These are phyloP conservation scores for Drosophila anomelani DNA, from an alignment of 2,888 invertebrate species.

Conservation along the genomic window DNA sequence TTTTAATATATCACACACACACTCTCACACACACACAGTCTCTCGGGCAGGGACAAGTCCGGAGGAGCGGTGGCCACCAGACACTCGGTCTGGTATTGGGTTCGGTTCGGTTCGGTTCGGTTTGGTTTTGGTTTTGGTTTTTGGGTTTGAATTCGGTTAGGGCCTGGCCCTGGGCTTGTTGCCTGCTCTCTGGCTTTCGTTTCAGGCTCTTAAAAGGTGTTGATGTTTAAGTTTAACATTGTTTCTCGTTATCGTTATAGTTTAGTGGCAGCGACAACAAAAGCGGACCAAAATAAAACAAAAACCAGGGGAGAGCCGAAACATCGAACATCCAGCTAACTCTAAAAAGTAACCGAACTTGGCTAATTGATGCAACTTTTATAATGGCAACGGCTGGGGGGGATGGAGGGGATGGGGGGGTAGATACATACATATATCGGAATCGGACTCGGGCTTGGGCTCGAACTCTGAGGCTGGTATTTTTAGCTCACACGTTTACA, in stretches of 20 bases:
- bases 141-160: slow-evolving; percentile 7
- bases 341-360: slow-evolving; percentile 56
- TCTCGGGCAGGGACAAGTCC: not conserved
- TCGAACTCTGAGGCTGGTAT: slow-evolving; percentile 52
- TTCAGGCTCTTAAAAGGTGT: slow-evolving; percentile 81
- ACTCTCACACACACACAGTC: not conserved
- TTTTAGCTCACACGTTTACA: slow-evolving; percentile 77
- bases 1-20: slow-evolving; percentile 77
- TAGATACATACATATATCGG: slow-evolving; percentile 21
- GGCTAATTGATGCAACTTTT: slow-evolving; percentile 78
- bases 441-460: slow-evolving; percentile 2
- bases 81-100: slow-evolving; percentile 40
- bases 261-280: slow-evolving; percentile 80
- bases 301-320: slow-evolving; percentile 10
- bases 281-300: slow-evolving; percentile 53
- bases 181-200: slow-evolving; percentile 4
- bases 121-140: slow-evolving; percentile 9
- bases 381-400: slow-evolving; percentile 32
- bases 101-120: not conserved
- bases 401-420: no score
- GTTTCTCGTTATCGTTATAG: slow-evolving; percentile 82
- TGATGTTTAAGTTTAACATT: slow-evolving; percentile 83
- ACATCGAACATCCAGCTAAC: slow-evolving; percentile 17
- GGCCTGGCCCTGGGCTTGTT: slow-evolving; percentile 31
- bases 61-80: slow-evolving; percentile 24